Conservation (phyloP, 2,113 vertebrate genomes). For the Lipotes vexillifer region DNA sequence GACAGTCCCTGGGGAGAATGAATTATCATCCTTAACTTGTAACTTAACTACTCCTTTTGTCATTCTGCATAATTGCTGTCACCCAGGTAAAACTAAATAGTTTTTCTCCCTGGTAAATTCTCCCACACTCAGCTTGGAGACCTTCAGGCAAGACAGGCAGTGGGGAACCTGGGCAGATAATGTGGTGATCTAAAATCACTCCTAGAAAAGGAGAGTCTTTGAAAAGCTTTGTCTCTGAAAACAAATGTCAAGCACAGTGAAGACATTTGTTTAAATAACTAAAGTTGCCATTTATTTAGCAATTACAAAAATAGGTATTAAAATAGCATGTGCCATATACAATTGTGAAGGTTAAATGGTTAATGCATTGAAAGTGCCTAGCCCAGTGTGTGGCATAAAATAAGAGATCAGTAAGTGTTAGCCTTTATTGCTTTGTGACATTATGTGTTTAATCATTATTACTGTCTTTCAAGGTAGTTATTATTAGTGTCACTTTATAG, state of each 20-base stretch:
- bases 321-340: background rate
- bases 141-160: slow-evolving; percentile 73
- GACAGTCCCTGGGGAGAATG: slow-evolving; percentile 81
- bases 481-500: background rate
- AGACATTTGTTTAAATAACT: slow-evolving; percentile 12
- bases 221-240: slow-evolving; percentile 59
- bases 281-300: background rate
- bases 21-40: slow-evolving; percentile 76
- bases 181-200: slow-evolving; percentile 63
- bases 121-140: slow-evolving; percentile 76
- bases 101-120: slow-evolving; percentile 75
- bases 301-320: background rate
- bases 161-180: slow-evolving; percentile 59
- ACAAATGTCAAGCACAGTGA: slow-evolving; percentile 32
- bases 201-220: slow-evolving; percentile 60
- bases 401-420: background rate
- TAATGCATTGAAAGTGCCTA: background rate
- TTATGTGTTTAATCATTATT: background rate
- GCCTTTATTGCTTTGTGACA: background rate
- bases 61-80: slow-evolving; percentile 83
- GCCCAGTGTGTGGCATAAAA: background rate
- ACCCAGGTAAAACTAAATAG: slow-evolving; percentile 82
- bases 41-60: slow-evolving; percentile 81
- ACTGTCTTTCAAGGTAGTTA: background rate
- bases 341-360: background rate